Evolutionary conservation across 2,113 vertebrate species (phyloP).

Genomic region (Paratilapia polleni): DNA sequence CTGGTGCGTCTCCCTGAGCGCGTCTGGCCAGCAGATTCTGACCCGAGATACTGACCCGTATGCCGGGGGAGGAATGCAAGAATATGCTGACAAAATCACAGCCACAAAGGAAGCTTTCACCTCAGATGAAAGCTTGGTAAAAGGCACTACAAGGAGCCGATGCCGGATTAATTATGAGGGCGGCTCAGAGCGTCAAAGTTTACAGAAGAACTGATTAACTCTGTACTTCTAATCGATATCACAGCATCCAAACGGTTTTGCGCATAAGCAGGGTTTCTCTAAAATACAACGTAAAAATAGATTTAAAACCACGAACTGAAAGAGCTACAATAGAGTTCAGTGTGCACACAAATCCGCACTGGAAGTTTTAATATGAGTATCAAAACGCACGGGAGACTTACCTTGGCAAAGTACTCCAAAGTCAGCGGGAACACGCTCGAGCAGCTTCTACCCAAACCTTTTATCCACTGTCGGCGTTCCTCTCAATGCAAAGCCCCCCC

Average conservation of each 20-base stretch:
- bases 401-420: constrained; percentile 47
- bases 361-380: neutral
- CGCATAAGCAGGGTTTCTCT: neutral
- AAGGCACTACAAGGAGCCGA: neutral
- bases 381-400: constrained; percentile 21
- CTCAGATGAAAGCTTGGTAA: neutral
- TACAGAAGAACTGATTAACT: neutral
- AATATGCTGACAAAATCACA: constrained; percentile 2
- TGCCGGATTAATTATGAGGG: constrained; percentile 6
- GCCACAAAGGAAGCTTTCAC: constrained; percentile 17
- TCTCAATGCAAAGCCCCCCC: neutral
- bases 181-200: neutral
- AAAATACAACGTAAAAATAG: neutral
- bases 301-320: neutral
- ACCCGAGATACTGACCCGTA: constrained; percentile 48
- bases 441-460: neutral
- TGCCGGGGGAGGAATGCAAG: constrained; percentile 44
- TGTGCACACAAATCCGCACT: neutral
- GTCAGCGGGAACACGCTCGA: constrained; percentile 7
- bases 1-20: constrained; percentile 21
- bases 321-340: neutral
- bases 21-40: constrained; percentile 30
- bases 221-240: neutral
- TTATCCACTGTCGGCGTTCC: constrained; percentile 38
- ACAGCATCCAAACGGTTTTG: neutral